Evolutionary conservation across 2,113 vertebrate species (phyloP).

Genomic region (Bubalus kerabau): DNA sequence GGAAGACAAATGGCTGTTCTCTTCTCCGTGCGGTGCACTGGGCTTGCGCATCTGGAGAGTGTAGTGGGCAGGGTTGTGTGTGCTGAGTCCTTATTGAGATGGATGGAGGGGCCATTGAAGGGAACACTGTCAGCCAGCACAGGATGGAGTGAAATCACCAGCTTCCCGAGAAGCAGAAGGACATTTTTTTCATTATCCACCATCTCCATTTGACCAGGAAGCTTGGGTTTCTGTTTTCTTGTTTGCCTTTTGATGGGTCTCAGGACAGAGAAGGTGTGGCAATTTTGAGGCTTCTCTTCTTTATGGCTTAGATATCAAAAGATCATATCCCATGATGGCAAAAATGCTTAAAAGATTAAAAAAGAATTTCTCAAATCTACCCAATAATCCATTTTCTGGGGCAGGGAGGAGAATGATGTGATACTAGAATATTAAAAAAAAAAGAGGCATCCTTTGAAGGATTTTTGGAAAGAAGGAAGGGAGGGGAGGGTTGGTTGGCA

Average conservation of each 20-base stretch:
- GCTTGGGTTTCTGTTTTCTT: background rate
- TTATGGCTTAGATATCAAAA: background rate
- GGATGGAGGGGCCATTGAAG: background rate
- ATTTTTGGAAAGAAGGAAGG: background rate
- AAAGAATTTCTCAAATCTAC: background rate
- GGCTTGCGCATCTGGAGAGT: background rate
- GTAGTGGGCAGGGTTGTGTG: background rate
- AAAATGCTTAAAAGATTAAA: background rate
- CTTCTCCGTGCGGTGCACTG: fast-evolving
- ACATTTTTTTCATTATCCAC: background rate
- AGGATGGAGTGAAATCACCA: background rate
- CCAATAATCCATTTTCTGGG: background rate
- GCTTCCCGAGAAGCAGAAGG: background rate
- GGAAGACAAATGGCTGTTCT: slow-evolving; percentile 35
- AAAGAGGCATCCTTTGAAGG: background rate
- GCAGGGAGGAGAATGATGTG: background rate
- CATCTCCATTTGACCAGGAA: background rate
- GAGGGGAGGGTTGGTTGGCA: too few relatives aligned
- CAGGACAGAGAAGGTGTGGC: background rate
- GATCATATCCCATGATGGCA: background rate
- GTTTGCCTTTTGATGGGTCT: background rate
- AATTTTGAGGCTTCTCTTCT: background rate
- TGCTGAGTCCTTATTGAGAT: background rate
- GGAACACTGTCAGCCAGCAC: background rate
- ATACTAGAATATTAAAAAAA: background rate